A percentile compares a stretch with the other conserved stretches of the same genome.
phyloP scores from a whole-genome alignment of 35 echinoderm and acorn worm genomes.

The Apostichopus californicus region DNA sequence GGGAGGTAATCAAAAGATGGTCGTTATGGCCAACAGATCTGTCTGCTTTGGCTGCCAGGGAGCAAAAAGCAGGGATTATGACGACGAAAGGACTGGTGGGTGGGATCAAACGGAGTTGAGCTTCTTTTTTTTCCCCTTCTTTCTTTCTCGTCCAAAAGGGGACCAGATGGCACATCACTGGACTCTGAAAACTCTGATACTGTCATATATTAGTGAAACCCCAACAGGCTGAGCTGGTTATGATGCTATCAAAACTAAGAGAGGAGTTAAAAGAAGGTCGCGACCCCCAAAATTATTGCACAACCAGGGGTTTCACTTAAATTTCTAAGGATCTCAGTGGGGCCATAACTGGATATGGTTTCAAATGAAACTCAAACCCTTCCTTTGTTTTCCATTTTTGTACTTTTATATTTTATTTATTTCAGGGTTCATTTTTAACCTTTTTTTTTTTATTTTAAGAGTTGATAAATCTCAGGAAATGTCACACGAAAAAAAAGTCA shows the following conservation, averaged over 20 bases:
- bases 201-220: background rate
- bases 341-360: slow-evolving; percentile 30
- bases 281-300: slow-evolving; percentile 19
- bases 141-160: background rate
- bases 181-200: background rate
- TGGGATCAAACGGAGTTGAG: background rate
- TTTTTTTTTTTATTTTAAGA: background rate
- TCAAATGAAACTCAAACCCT: slow-evolving; percentile 14
- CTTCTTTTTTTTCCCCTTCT: too few relatives aligned
- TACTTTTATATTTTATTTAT: background rate
- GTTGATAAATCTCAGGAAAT: background rate
- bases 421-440: background rate
- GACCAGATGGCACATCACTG: slow-evolving; percentile 1
- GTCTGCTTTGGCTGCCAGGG: background rate
- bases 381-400: background rate
- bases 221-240: slow-evolving; percentile 26
- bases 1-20: background rate
- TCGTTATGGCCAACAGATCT: background rate
- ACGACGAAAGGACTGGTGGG: background rate
- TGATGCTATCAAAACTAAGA: background rate
- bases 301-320: slow-evolving; percentile 36
- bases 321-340: slow-evolving; percentile 11
- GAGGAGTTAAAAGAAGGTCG: background rate
- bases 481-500: background rate
- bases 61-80: background rate